Evolutionary conservation across 1,140 invertebrate species (phyloP), one percentile per base, ranked within the genome.

Genomic region (Drosophila micromelanica): DNA sequence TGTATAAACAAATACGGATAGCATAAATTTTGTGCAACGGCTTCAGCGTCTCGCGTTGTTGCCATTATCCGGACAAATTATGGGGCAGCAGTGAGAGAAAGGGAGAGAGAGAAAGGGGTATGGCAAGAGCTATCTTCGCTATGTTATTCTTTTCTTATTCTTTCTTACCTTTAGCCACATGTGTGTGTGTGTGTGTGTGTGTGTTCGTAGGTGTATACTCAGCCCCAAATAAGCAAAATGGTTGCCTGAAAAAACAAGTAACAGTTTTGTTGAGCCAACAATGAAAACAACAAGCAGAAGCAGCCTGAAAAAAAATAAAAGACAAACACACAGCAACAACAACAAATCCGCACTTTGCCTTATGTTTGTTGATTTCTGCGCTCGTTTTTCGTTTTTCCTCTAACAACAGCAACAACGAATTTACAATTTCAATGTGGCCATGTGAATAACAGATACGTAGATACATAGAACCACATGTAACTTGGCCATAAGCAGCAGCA

Each of bases 1-100:
- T 90, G 86, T 90, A 90, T 81, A 90, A 90, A 90, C 86, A 90
- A 90, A 90, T 81, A 86, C 78, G 68, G 73, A 73, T 73, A 59
- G 80, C 80, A 90, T 81, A 79, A 74, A 90, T 85, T 76, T 63
- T 69, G 61, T 67, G 71, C 71, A 78, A 69, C 62, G 69, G 54
- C 74, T 61, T 57, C 59, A 59, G 60, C 60, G 73, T 77, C 64
- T 67, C 55, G 56, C 56, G 64, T 46, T 70, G 38, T 23, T 57
- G 17, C 54, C 49, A 59, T 63, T 62, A 67, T 54, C 57, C 20
- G 15, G 42, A 30, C 11, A 61, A 43, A 73, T 42, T 40, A 68
- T 49, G 15, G 20, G 11, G 8, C 27, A 40, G 15, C 4, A 43
- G 38, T 2, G 9, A 30, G 23, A 11, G 38, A 43, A 38, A 15